phyloP scores from a whole-genome alignment of 2,888 invertebrate genomes.

The Temnothorax ravouxi region DNA sequence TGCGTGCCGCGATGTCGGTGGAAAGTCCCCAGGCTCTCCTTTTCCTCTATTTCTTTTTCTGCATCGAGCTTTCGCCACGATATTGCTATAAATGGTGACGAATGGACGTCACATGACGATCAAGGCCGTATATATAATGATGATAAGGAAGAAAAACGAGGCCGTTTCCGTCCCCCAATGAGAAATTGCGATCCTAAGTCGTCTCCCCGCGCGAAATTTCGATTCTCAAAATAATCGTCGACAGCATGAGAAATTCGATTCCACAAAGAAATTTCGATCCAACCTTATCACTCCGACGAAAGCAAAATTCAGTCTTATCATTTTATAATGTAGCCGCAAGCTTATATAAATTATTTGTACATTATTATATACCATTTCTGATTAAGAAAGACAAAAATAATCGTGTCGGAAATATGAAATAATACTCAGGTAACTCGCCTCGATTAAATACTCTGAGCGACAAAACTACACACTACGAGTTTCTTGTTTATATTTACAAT shows the following conservation, averaged over 20 bases:
- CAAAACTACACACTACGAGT: neutral
- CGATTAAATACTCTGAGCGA: neutral
- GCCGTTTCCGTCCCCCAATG: neutral
- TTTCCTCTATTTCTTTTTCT: neutral
- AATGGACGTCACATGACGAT: conserved; percentile 30
- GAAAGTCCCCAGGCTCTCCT: neutral
- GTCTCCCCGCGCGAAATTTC: neutral
- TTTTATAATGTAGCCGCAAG: neutral
- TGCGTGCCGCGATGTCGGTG: neutral
- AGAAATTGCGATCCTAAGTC: neutral
- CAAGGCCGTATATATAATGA: conserved; percentile 10
- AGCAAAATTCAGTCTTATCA: neutral
- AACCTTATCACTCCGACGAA: neutral
- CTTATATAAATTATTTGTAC: neutral
- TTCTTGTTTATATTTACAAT: neutral
- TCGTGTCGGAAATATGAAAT: neutral
- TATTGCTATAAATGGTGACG: conserved; percentile 35
- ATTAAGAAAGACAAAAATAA: neutral
- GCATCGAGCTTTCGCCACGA: conserved; percentile 13
- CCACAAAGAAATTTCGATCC: neutral
- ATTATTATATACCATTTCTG: neutral
- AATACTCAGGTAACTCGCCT: neutral
- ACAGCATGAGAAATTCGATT: neutral
- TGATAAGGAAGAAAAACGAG: conserved; percentile 45
- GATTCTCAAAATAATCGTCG: neutral